Evolutionary conservation across 2,888 invertebrate species (phyloP), one percentile per base, ranked within the genome.

Genomic region (Drosophila stalkeri): DNA sequence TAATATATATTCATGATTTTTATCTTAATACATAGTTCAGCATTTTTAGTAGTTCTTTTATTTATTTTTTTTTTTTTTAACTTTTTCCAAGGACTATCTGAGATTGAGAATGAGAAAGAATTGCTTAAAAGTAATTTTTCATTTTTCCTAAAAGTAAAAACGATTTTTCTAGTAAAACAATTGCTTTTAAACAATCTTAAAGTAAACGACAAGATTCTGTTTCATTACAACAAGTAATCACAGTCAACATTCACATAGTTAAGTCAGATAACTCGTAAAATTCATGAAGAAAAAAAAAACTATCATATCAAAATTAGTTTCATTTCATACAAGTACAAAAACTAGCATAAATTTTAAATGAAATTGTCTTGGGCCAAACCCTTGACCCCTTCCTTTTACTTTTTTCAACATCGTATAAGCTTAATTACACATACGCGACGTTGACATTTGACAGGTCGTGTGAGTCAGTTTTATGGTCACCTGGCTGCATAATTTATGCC

Each of bases 351-450:
- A 60, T 57, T n/a, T 39, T 63, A 35, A 39, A 49, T 60, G 31
- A 64, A 44, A 43, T 60, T 37, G 47, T 16, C 9, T 12, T 37
- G 39, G 16, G 2, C 16, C 6, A 2, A n/a, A 9, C 9, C n/a
- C 44, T 12, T 3, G 2, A 3, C 16, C 9, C 31, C 14, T 2
- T 0, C 18, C 35, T 18, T 44, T 18, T 7, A 16, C 44, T 69
- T 64, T 51, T 60, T n/a, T n/a, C 31, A 39, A 69, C 62, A 72
- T 63, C 59, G 39, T 75, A 72, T 62, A 64, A 57, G 84, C 70
- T 86, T 86, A 88, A 85, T 88, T 88, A 81, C 89, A 71, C 81
- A 88, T 80, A 83, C 76, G 86, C 81, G 70, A 72, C 46, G 69
- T 55, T 55, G 62, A 71, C 79, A 63, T 77, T 79, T 78, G 86